A percentile compares a stretch with the other conserved stretches of the same genome.
Evolutionary conservation across 2,888 invertebrate species (phyloP).

Genomic region (Idaea biselata): DNA sequence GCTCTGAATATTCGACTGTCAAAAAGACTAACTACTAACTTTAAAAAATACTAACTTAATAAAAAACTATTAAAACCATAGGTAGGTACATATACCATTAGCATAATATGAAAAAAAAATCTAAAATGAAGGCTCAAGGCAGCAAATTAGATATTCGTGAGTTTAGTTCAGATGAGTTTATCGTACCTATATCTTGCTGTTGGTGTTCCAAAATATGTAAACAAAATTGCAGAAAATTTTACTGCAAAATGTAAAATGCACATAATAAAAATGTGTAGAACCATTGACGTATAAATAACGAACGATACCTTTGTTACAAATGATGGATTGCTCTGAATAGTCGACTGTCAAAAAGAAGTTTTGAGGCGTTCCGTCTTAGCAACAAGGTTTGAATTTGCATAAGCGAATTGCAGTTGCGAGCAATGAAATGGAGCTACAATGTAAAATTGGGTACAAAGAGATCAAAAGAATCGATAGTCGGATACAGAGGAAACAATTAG

Average conservation of each 20-base stretch:
- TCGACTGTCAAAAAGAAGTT: constrained; percentile 53
- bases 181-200: too few species aligned
- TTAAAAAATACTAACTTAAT: too few species aligned
- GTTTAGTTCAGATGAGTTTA: too few species aligned
- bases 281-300: constrained; percentile 7
- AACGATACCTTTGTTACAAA: constrained; percentile 45
- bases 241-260: not conserved
- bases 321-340: constrained; percentile 72
- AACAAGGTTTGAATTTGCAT: constrained; percentile 60
- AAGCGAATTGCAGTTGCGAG: constrained; percentile 37
- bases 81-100: too few species aligned
- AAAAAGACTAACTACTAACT: too few species aligned
- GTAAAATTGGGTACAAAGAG: too few species aligned
- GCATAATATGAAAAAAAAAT: too few species aligned
- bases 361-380: constrained; percentile 38
- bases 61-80: too few species aligned
- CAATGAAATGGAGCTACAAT: not conserved
- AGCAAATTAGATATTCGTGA: too few species aligned
- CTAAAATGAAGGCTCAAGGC: too few species aligned
- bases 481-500: not conserved
- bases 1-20: too few species aligned
- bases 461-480: not conserved
- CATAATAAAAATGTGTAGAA: not conserved
- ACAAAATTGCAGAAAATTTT: not conserved
- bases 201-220: too few species aligned